A percentile compares a stretch with the other conserved stretches of the same genome.
Evolutionary conservation across 1,140 invertebrate genomes (phyloP).

Genomic region (Polypedilum vanderplanki): DNA sequence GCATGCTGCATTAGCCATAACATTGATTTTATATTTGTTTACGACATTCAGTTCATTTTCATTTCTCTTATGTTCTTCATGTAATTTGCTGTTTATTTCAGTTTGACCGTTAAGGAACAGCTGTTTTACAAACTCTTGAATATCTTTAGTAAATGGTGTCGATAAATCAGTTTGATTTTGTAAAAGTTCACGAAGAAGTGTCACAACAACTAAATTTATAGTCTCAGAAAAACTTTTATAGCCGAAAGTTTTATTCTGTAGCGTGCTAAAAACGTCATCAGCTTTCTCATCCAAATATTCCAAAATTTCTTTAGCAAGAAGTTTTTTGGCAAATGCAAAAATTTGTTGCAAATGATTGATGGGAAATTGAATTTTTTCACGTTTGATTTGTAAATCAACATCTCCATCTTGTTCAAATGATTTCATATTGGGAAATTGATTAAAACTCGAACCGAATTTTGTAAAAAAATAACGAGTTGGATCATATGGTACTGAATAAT

Average conservation of each 20-base stretch:
- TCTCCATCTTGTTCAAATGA: slow-evolving; percentile 43
- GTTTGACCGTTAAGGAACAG: slow-evolving; percentile 89
- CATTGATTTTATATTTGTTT: slow-evolving; percentile 90
- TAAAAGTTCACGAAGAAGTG: slow-evolving; percentile 81
- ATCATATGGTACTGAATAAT: slow-evolving; percentile 65
- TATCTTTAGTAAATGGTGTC: slow-evolving; percentile 83
- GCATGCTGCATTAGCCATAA: slow-evolving; percentile 94
- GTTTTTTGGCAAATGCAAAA: slow-evolving; percentile 71
- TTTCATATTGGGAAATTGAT: slow-evolving; percentile 74
- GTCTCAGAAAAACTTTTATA: slow-evolving; percentile 93
- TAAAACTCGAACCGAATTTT: slow-evolving; percentile 88
- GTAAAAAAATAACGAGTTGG: slow-evolving; percentile 80
- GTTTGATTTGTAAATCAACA: slow-evolving; percentile 56
- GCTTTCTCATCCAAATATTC: slow-evolving; percentile 76
- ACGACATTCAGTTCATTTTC: slow-evolving; percentile 73
- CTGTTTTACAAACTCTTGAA: slow-evolving; percentile 64
- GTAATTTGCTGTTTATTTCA: slow-evolving; percentile 76
- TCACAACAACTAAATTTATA: slow-evolving; percentile 87
- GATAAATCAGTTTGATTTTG: slow-evolving; percentile 85
- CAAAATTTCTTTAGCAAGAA: slow-evolving; percentile 81
- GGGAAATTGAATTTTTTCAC: slow-evolving; percentile 56
- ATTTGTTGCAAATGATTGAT: slow-evolving; percentile 71
- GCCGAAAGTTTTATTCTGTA: slow-evolving; percentile 48
- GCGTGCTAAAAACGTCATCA: slow-evolving; percentile 61
- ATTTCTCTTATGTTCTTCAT: slow-evolving; percentile 73